phyloP scores from a whole-genome alignment of 2,888 invertebrate species.

The Habroteleia sp. region DNA sequence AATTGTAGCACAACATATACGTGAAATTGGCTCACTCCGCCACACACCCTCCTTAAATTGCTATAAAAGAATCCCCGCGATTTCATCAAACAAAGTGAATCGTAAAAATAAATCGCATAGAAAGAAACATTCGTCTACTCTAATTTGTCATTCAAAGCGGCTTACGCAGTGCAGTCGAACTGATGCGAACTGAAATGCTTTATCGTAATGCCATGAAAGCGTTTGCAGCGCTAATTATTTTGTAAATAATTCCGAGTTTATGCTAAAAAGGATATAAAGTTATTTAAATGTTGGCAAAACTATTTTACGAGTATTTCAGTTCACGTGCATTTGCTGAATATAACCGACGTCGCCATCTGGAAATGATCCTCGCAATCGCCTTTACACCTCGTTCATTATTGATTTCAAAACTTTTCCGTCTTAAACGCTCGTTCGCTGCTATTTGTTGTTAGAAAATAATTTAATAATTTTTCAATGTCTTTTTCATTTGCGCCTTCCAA shows the following conservation, averaged over 20 bases:
- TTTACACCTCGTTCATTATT: constrained; percentile 58
- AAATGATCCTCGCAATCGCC: constrained; percentile 48
- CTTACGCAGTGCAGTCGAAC: constrained; percentile 3
- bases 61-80: constrained; percentile 36
- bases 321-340: constrained; percentile 28
- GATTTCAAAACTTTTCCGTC: constrained; percentile 61
- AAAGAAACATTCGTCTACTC: constrained; percentile 25
- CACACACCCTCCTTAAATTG: constrained; percentile 37
- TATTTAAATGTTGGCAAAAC: constrained; percentile 35
- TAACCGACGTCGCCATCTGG: constrained; percentile 59
- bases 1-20: constrained; percentile 5
- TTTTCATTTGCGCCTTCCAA: no score
- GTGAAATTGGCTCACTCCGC: constrained; percentile 10
- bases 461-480: no score
- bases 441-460: constrained; percentile 43
- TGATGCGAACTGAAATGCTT: constrained; percentile 4
- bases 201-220: constrained; percentile 24
- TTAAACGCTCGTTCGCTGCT: constrained; percentile 35
- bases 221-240: constrained; percentile 36
- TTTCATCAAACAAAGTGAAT: constrained; percentile 52
- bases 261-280: constrained; percentile 38
- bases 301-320: constrained; percentile 40
- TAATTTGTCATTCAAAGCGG: constrained; percentile 35
- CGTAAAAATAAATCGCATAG: constrained; percentile 43
- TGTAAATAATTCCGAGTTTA: constrained; percentile 32